Base-by-base conservation (phyloP, 1,140 invertebrate genomes). In the Drosophila elegans region DNA sequence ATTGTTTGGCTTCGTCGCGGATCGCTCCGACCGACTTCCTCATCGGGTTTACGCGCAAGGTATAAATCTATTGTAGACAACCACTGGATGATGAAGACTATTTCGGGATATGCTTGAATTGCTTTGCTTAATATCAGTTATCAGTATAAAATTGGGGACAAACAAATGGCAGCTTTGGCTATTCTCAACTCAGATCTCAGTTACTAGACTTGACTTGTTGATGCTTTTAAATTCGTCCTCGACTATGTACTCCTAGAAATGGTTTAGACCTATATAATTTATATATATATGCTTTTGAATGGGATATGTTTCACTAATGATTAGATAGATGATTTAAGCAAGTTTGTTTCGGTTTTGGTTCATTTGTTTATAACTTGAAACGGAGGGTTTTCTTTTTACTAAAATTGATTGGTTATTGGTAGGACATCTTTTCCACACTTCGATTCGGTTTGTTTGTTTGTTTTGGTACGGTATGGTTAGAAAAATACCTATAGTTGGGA, bases 51-150 rank as follows among this genome's bases (percentile, higher is more conserved):
- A 21, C 16, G 46, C 34, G 10, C 36, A 42, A 51, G 54, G 25
- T 42, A 38, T 69, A 66, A 53, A 78, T 77, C 56, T 62, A 83
- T 78, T 63, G 63, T 89, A 89, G 80, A 89, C 84, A 89, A 89
- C 84, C 84, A 90, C 77, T 78, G 82, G 76, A 80, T 85, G 67
- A 72, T 57, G 84, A 84, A 89, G 84, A 89, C 84, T 89, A 89
- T 89, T 79, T 84, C 79, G 84, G 80, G 84, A 89, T 89, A 89
- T 89, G 84, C 77, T 89, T 89, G 85, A 89, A 89, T 89, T 89
- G 69, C 84, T 80, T 81, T 76, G 77, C 56, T 67, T 74, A 51
- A 57, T 62, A 49, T 52, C 45, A 32, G 51, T 66, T 45, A 53
- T 72, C 60, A 49, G 60, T 69, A 79, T 54, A 78, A 75, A 85